These are phyloP conservation scores for Falco berigora DNA, from an alignment of 2,797 vertebrate species.

Conservation along the genomic window DNA sequence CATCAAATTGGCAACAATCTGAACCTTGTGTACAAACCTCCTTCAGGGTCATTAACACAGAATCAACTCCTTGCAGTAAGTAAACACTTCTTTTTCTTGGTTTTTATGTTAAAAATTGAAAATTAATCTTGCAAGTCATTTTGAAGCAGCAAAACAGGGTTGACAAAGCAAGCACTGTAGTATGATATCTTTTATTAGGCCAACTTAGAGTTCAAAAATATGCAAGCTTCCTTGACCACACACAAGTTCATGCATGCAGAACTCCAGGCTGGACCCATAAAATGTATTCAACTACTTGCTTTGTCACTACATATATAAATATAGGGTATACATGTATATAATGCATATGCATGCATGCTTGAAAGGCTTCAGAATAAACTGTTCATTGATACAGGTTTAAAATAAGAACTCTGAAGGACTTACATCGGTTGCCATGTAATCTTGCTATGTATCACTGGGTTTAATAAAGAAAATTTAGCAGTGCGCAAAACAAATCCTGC, in stretches of 20 bases:
- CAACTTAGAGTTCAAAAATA: slow-evolving; percentile 60
- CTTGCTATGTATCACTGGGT: background rate
- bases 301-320: background rate
- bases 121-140: slow-evolving; percentile 62
- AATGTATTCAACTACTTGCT: slow-evolving; percentile 42
- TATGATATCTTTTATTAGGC: slow-evolving; percentile 62
- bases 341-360: background rate
- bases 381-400: background rate
- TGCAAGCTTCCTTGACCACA: slow-evolving; percentile 45
- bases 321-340: background rate
- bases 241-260: slow-evolving; percentile 20
- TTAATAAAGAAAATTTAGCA: slow-evolving; percentile 9
- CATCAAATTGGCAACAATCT: slow-evolving; percentile 52
- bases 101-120: slow-evolving; percentile 62
- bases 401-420: slow-evolving; percentile 41
- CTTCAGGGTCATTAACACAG: slow-evolving; percentile 32
- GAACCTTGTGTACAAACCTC: slow-evolving; percentile 26
- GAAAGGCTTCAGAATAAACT: slow-evolving; percentile 19
- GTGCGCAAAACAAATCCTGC: background rate
- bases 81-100: slow-evolving; percentile 49
- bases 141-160: slow-evolving; percentile 44
- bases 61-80: slow-evolving; percentile 43
- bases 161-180: slow-evolving; percentile 65
- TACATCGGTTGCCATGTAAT: background rate
- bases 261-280: slow-evolving; percentile 19